Evolutionary conservation across 2,797 vertebrate genomes (phyloP), one percentile per base, ranked within the genome.

Genomic region (Scolopax rusticola): DNA sequence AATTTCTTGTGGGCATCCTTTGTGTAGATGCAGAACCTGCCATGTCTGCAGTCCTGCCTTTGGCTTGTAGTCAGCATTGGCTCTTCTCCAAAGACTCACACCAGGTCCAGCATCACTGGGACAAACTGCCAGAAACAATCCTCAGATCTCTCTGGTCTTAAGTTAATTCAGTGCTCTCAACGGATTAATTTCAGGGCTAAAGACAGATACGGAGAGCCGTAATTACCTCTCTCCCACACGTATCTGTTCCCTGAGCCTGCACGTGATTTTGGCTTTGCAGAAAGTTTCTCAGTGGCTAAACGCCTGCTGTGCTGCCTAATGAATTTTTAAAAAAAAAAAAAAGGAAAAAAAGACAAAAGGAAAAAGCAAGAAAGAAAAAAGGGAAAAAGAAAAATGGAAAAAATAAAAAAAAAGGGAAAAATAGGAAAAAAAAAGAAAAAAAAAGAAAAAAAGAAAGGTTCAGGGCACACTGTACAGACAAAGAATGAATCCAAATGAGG

Each of bases 171-270:
- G 69, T 15, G 84, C 51, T 93, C 90, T 94, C 87, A 2, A 0
- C 61, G 84, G 96, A 95, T 96, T 95, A 89, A 90, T 94, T 95
- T 94, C 82, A 86, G 82, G 63, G 79, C 87, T 88, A 91, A 76
- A 93, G 91, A 84, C 79, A 95, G 94, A 96, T 93, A 86, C 0
- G 4, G 89, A 84, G 85, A 94, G 36, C 20, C 15, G 45, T 91
- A 94, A 91, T 97, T 93, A 91, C 93, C 90, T 95, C 90, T 96
- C 93, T 96, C 89, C 93, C 87, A 94, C 85, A 94, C 15, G 0
- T 83, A 80, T 88, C 88, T 90, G 12, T 86, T 93, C 61, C 83
- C 59, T 0, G 3, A 91, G 85, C 64, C 2, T 15, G 45, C 47
- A 17, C 54, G 1, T 24, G 51, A 5, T n/a, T 84, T 85, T 74